A percentile compares a stretch with the other conserved stretches of the same genome.
Evolutionary conservation across 2,888 invertebrate species (phyloP).

Genomic region (Micoletzkya japonica): DNA sequence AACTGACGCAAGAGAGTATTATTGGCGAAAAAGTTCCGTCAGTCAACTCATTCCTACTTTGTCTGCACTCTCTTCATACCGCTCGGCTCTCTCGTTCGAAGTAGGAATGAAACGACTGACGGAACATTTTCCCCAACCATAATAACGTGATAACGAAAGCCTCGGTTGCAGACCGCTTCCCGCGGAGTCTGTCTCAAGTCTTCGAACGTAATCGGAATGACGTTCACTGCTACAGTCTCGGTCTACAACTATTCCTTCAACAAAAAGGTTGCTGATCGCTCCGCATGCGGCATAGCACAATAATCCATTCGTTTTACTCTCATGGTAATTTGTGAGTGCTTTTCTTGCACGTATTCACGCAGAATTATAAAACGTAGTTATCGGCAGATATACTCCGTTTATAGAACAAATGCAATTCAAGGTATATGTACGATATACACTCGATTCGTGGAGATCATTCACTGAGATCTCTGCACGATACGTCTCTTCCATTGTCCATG

Average conservation of each 20-base stretch:
- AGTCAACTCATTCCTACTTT: too few relatives aligned
- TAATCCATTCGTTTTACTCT: background rate
- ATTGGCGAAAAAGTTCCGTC: too few relatives aligned
- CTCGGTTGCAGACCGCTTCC: background rate
- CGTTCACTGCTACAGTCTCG: slow-evolving; percentile 22
- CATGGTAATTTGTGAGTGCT: too few relatives aligned
- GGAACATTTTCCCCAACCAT: too few relatives aligned
- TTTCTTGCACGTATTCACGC: too few relatives aligned
- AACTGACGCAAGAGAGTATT: too few relatives aligned
- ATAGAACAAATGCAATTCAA: background rate
- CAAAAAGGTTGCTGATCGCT: slow-evolving; percentile 11
- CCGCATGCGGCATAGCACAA: too few relatives aligned
- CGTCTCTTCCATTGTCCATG: slow-evolving; percentile 17
- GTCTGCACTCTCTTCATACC: too few relatives aligned
- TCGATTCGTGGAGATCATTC: slow-evolving; percentile 20
- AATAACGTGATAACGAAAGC: too few relatives aligned
- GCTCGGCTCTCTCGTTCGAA: too few relatives aligned
- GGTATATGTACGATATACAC: slow-evolving; percentile 26
- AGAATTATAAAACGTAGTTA: background rate
- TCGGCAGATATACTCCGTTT: background rate
- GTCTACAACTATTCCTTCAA: slow-evolving; percentile 21
- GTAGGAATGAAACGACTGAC: too few relatives aligned
- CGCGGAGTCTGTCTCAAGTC: slow-evolving; percentile 27
- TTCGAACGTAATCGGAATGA: slow-evolving; percentile 29
- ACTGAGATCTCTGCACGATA: slow-evolving; percentile 21